Evolutionary conservation across 2,888 invertebrate species (phyloP), one percentile per base, ranked within the genome.

Genomic region (Hyposoter dolosus): DNA sequence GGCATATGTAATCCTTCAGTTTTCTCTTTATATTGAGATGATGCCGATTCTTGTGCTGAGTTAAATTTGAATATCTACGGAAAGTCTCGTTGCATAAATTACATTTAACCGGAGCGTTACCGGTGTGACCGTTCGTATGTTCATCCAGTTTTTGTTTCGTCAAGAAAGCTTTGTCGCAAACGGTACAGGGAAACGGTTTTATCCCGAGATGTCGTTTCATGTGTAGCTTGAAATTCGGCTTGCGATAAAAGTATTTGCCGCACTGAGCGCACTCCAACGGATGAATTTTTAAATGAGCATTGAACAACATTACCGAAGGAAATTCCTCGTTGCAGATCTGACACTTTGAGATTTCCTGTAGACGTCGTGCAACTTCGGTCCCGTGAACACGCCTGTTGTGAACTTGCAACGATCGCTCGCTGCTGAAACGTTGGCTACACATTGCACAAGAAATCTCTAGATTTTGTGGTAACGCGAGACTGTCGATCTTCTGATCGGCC

Each of bases 261-360:
- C 98, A 98, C 23, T 97, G 96, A 85, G 96, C 95, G 90, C 98
- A 98, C 94, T 98, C 97, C 79, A 98, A 95, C 0, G 98, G 98
- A 93, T 98, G 98, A 65, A 96, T 95, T 90, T 96, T 96, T 53
- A 98, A 95, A 93, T 98, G 98, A 4, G 96, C 96, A 88, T 96
- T 96, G 92, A 96, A 98, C 12, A 96, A 95, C 15, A 95, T 95
- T 17, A 97, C 97, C 0, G 96, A 96, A 5, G 95, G 94, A 91
- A 97, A 97, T 90, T 96, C 96, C 88, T 96, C 96, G 72, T 95
- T 95, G 91, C 97, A 97, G 17, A 96, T 96, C 88, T 95, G 95
- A 90, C 97, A 97, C 87, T 95, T 95, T 17, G 93, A 91, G 47
- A 91, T 93, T 68, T 94, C 94, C 19, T 94, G 93, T 23, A 93